Conservation (phyloP, 2,888 invertebrate species). For the Cheilosia scutellata region DNA sequence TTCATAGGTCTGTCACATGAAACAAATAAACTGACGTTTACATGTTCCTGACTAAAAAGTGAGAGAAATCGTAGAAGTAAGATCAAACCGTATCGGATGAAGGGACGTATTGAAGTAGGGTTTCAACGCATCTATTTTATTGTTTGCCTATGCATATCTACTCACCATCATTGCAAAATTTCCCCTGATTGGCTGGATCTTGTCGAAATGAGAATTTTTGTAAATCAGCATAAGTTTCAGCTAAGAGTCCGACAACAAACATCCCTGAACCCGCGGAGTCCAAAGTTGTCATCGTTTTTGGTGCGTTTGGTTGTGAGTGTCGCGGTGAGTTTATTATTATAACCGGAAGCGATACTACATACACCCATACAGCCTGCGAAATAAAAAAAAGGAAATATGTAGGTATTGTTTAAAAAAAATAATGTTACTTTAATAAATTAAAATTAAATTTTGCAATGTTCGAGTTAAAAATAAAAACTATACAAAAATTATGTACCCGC, state of each 20-base stretch:
- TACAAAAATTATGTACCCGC: too few relatives aligned
- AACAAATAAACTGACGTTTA: too few relatives aligned
- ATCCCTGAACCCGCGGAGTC: conserved; percentile 94
- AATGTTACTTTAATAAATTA: not conserved
- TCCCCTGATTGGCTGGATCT: conserved; percentile 94
- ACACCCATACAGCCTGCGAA: conserved; percentile 95
- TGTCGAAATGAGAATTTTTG: conserved; percentile 96
- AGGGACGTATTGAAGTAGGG: too few relatives aligned
- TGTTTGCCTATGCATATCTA: conserved; percentile 6
- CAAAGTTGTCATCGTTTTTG: conserved; percentile 93
- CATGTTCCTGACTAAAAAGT: too few relatives aligned
- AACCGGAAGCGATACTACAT: conserved; percentile 94
- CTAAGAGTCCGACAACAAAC: conserved; percentile 93
- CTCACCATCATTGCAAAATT: conserved; percentile 95
- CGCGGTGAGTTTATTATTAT: conserved; percentile 95
- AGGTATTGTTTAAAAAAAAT: not conserved
- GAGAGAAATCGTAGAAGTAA: too few relatives aligned
- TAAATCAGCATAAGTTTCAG: conserved; percentile 95
- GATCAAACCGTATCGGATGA: too few relatives aligned
- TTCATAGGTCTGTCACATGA: too few relatives aligned
- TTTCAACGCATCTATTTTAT: too few relatives aligned
- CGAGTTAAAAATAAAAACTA: too few relatives aligned
- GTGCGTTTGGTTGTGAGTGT: conserved; percentile 89
- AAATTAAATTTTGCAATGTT: not conserved
- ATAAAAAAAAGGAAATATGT: conserved; percentile 44